phyloP scores from a whole-genome alignment of 2,113 vertebrate species.

The Plotosus lineatus region DNA sequence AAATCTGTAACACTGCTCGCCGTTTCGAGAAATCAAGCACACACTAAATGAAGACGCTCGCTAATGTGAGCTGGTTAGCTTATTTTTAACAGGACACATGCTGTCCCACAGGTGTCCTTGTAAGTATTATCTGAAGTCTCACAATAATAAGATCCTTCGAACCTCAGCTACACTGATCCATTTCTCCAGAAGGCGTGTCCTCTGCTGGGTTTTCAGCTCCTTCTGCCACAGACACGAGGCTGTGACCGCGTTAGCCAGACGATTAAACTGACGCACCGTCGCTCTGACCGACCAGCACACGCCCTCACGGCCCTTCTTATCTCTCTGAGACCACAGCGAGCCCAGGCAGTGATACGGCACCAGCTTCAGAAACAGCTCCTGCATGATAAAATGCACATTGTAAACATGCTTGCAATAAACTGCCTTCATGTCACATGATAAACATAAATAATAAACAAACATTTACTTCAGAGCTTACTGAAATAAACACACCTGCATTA shows the following conservation, averaged over 20 bases:
- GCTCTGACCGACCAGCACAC: slow-evolving; percentile 84
- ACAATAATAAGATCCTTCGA: background rate
- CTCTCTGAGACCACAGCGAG: slow-evolving; percentile 86
- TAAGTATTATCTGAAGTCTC: background rate
- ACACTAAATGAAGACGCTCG: background rate
- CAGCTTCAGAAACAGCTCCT: slow-evolving; percentile 86
- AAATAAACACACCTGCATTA: background rate
- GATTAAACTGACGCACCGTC: slow-evolving; percentile 88
- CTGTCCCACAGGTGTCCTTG: background rate
- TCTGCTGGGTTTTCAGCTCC: slow-evolving; percentile 78
- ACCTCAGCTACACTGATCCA: slow-evolving; percentile 91
- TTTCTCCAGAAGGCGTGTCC: slow-evolving; percentile 85
- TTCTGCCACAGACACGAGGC: slow-evolving; percentile 81
- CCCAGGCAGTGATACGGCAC: slow-evolving; percentile 89
- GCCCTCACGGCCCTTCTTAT: slow-evolving; percentile 80
- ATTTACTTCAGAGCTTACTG: background rate
- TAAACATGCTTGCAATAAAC: background rate
- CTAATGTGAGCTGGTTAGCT: background rate
- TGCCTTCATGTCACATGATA: background rate
- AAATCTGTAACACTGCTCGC: background rate
- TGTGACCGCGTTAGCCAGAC: slow-evolving; percentile 80
- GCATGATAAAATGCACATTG: slow-evolving; percentile 13
- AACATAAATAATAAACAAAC: background rate
- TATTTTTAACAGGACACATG: background rate
- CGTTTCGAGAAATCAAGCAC: background rate